Conservation (phyloP, 2,113 vertebrate species). For the Malurus cyaneus region DNA sequence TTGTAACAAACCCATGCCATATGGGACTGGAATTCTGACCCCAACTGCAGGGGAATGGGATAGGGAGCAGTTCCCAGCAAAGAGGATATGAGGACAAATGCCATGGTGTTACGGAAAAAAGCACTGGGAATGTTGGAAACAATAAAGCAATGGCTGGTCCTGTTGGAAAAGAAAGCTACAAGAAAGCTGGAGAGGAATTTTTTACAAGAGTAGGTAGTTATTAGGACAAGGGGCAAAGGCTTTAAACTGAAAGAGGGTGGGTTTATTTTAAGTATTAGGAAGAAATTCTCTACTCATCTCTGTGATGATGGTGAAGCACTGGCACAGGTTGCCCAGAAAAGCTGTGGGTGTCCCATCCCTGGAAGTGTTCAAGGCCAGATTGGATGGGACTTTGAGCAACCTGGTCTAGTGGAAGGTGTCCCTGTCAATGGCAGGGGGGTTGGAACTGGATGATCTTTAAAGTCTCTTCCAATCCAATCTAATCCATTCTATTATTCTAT, state of each 20-base stretch:
- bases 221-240: neutral
- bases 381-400: neutral
- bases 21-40: neutral
- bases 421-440: neutral
- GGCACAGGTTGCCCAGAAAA: neutral
- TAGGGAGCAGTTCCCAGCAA: neutral
- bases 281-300: neutral
- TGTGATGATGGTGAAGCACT: neutral
- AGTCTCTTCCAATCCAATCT: neutral
- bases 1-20: fast-evolving
- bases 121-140: neutral
- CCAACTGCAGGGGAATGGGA: neutral
- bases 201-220: neutral
- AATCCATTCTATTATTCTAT: neutral
- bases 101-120: fast-evolving
- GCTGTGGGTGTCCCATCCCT: neutral
- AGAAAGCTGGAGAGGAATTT: neutral
- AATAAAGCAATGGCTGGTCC: neutral
- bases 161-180: neutral
- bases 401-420: neutral
- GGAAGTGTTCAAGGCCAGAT: neutral
- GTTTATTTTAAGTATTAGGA: neutral
- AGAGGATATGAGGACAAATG: neutral
- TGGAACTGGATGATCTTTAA: neutral
- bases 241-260: neutral